Evolutionary conservation across 2,888 invertebrate species (phyloP).

Genomic region (Marasmarcha lunaedactyla): DNA sequence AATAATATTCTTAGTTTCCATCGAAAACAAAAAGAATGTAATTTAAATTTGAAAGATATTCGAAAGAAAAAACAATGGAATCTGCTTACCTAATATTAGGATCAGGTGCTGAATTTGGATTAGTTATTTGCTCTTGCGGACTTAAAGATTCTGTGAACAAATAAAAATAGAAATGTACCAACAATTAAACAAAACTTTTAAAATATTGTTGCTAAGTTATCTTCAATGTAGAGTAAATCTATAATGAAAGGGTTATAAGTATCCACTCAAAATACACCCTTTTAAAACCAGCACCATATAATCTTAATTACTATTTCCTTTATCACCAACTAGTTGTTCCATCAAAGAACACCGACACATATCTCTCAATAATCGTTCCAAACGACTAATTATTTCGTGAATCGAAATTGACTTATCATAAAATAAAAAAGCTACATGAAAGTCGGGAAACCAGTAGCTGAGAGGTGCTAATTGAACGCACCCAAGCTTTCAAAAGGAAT

Average conservation of each 20-base stretch:
- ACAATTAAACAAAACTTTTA: background rate
- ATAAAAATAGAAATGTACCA: constrained; percentile 13
- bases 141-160: constrained; percentile 60
- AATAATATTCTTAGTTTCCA: background rate
- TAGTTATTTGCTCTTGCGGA: constrained; percentile 57
- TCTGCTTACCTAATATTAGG: constrained; percentile 45
- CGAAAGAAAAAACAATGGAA: too few relatives aligned
- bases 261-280: constrained; percentile 27
- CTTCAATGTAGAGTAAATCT: background rate
- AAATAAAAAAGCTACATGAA: constrained; percentile 28
- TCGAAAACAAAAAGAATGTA: too few relatives aligned
- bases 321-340: constrained; percentile 16
- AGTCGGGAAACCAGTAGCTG: constrained; percentile 41
- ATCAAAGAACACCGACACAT: constrained; percentile 10
- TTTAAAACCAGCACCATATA: constrained; percentile 17
- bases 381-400: constrained; percentile 28
- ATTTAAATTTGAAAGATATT: too few relatives aligned
- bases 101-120: constrained; percentile 46
- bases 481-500: constrained; percentile 49
- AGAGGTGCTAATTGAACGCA: constrained; percentile 55
- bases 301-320: constrained; percentile 50
- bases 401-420: constrained; percentile 52
- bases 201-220: background rate
- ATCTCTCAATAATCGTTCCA: constrained; percentile 8
- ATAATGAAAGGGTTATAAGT: constrained; percentile 36